Evolutionary conservation across 2,888 invertebrate species (phyloP), one percentile per base, ranked within the genome.

Genomic region (Psylliodes chrysocephalus): DNA sequence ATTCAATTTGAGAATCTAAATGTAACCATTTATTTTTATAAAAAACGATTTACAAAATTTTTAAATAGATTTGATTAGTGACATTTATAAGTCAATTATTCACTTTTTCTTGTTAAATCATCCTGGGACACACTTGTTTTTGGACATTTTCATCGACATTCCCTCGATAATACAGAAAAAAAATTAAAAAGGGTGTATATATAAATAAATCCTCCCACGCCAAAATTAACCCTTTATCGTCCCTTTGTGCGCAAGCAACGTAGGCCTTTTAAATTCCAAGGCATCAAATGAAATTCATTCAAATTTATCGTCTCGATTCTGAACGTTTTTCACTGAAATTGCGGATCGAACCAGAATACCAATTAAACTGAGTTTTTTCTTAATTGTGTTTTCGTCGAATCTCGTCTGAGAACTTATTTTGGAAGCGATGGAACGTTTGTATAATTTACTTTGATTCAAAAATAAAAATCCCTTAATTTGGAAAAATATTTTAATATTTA

Each of bases 271-370:
- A 30, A 56, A 53, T 64, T 64, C 64, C 57, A 35, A 56, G 35
- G 35, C 46, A 52, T 63, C 63, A 53, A 55, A 40, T 52, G 61
- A 61, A 61, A 61, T 65, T 61, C 60, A 65, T 65, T 65, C 64
- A 65, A 65, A 65, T 65, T 65, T 61, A 65, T 65, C 64, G 64
- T 52, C 54, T 51, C 63, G 54, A 49, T 54, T 25, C 40, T 54
- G 44, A 47, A 38, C 64, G 60, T 66, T 66, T 63, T 66, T 66
- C 63, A 60, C 60, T 63, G 63, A 56, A 66, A 66, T 66, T 63
- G 63, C 56, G 55, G 63, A 66, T 60, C 54, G 52, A 55, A 28
- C 49, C 63, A 47, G 66, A 66, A 66, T 66, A 63, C 66, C 51
- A 56, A 66, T 55, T 63, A 60, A 60, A 53, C 55, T 47, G 30